Conservation (phyloP, 2,888 invertebrate species). For the Cryptus viduatorius region DNA sequence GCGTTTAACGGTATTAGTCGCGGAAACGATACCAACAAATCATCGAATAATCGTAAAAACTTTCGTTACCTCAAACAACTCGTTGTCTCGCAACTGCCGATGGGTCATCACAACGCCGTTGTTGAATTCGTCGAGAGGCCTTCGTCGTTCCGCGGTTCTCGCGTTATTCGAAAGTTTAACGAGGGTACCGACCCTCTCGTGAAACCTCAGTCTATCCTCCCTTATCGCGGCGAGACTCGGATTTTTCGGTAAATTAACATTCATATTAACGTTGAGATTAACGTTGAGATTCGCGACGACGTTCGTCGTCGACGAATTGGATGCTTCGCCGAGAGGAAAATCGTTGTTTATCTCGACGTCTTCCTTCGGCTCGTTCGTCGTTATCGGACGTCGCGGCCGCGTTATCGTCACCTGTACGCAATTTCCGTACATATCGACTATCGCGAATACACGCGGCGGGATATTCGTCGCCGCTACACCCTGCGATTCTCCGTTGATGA, state of each 20-base stretch:
- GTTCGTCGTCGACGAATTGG: constrained; percentile 82
- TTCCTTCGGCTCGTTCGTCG: constrained; percentile 75
- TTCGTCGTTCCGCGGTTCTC: constrained; percentile 93
- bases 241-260: constrained; percentile 83
- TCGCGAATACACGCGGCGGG: constrained; percentile 91
- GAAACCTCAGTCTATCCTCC: constrained; percentile 92
- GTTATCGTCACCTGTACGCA: constrained; percentile 91
- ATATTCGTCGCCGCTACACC: constrained; percentile 94
- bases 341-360: constrained; percentile 82
- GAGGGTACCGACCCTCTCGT: constrained; percentile 94
- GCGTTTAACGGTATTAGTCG: constrained; percentile 9
- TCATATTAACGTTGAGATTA: constrained; percentile 83
- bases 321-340: constrained; percentile 77
- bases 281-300: constrained; percentile 84
- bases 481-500: constrained; percentile 94
- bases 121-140: constrained; percentile 97
- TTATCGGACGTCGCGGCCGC: constrained; percentile 79
- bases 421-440: constrained; percentile 93
- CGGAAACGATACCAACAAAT: background rate
- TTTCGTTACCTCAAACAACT: constrained; percentile 91
- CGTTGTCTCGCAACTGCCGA: constrained; percentile 93
- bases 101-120: constrained; percentile 98
- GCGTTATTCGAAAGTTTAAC: constrained; percentile 94
- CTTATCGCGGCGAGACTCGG: constrained; percentile 80
- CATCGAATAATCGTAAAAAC: background rate